These are phyloP conservation scores for Aphelinus atriplicis DNA, from an alignment of 1,140 invertebrate species.

Conservation along the genomic window DNA sequence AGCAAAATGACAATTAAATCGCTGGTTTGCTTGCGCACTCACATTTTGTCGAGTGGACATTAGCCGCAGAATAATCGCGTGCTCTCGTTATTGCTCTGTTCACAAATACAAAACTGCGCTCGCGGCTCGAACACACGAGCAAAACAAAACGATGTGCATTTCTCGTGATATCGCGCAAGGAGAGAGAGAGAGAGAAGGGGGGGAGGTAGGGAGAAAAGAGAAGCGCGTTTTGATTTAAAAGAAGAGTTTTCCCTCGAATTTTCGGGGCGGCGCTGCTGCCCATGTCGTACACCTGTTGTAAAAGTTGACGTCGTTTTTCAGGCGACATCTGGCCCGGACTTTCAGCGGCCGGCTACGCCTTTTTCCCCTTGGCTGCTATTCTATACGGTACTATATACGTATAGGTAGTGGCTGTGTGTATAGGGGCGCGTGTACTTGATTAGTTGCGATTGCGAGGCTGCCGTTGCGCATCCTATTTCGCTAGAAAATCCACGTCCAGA, in stretches of 20 bases:
- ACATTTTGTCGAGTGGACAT: too few species aligned
- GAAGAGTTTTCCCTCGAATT: conserved; percentile 25
- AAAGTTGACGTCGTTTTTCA: conserved; percentile 43
- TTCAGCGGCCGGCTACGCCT: not conserved
- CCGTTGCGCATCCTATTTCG: not conserved
- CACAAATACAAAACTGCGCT: too few species aligned
- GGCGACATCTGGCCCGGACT: conserved; percentile 35
- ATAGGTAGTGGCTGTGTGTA: not conserved
- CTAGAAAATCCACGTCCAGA: too few species aligned
- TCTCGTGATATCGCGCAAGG: not conserved
- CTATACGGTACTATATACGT: too few species aligned
- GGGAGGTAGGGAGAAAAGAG: not conserved
- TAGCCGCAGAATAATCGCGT: too few species aligned
- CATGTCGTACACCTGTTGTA: conserved; percentile 41
- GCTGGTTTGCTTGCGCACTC: too few species aligned
- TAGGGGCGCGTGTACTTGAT: not conserved
- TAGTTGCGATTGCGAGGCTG: conserved; percentile 20
- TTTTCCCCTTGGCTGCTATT: too few species aligned
- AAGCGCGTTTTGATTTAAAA: conserved; percentile 36
- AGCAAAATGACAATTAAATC: too few species aligned
- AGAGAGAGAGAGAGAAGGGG: not conserved
- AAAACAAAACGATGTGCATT: too few species aligned
- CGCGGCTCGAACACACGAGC: too few species aligned
- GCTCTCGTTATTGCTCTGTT: too few species aligned
- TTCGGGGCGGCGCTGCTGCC: conserved; percentile 8